phyloP scores from a whole-genome alignment of 92 coral and sea anemone genomes.

The Porites lobata region DNA sequence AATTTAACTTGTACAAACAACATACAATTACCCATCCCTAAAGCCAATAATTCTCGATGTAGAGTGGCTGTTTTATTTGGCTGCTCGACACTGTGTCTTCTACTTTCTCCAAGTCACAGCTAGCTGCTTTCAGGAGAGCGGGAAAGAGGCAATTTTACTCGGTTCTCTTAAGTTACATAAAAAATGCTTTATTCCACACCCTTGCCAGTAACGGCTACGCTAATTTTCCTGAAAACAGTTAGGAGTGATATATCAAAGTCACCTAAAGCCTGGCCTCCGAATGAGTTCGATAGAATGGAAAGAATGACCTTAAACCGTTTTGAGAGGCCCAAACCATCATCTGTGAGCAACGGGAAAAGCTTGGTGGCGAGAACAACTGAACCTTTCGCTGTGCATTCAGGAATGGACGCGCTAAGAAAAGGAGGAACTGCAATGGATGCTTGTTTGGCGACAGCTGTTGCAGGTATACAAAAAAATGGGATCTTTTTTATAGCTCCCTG shows the following conservation, averaged over 20 bases:
- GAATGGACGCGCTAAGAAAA: constrained; percentile 79
- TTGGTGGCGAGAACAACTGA: constrained; percentile 78
- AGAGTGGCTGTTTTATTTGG: too few relatives aligned
- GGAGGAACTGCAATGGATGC: constrained; percentile 94
- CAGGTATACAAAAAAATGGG: constrained; percentile 44
- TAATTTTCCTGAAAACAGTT: neutral
- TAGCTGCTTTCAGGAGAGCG: too few relatives aligned
- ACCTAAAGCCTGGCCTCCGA: constrained; percentile 75
- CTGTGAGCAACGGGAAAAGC: constrained; percentile 73
- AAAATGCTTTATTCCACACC: neutral
- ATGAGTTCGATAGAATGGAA: constrained; percentile 73
- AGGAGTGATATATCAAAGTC: constrained; percentile 50
- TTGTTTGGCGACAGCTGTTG: constrained; percentile 81
- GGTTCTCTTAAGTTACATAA: neutral
- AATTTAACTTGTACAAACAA: too few relatives aligned
- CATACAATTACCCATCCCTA: too few relatives aligned
- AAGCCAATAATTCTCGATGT: too few relatives aligned
- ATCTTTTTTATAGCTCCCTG: too few relatives aligned
- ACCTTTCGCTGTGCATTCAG: constrained; percentile 85
- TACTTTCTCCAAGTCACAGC: too few relatives aligned
- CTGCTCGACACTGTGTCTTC: too few relatives aligned
- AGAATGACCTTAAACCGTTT: constrained; percentile 41
- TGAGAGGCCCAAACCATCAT: constrained; percentile 73
- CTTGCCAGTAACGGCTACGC: neutral
- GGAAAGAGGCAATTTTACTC: too few relatives aligned